These are phyloP conservation scores for Ophion ventricosus DNA, from an alignment of 2,888 invertebrate genomes.

Conservation along the genomic window DNA sequence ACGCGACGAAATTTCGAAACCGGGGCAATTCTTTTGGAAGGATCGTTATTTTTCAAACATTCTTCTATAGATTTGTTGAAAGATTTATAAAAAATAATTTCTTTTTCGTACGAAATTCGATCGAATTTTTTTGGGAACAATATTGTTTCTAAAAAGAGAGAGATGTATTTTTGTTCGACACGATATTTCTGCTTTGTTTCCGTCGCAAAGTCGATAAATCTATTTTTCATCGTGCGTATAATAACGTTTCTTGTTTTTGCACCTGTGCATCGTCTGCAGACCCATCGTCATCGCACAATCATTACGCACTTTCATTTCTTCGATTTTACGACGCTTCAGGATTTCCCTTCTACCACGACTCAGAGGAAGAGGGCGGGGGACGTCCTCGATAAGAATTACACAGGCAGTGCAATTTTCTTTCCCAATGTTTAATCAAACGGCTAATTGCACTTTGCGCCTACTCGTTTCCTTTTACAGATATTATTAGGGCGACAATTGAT, in stretches of 20 bases:
- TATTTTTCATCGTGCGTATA: conserved; percentile 17
- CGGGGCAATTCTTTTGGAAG: neutral
- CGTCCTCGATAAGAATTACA: conserved; percentile 38
- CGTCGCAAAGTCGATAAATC: conserved; percentile 16
- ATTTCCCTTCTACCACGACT: conserved; percentile 29
- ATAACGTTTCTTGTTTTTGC: conserved; percentile 67
- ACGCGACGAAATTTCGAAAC: neutral
- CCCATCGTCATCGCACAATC: conserved; percentile 62
- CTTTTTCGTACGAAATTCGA: too few relatives aligned
- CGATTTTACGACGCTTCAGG: conserved; percentile 9
- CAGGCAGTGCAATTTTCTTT: conserved; percentile 12
- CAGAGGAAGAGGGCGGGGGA: neutral
- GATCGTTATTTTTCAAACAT: neutral
- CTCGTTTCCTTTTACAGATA: neutral
- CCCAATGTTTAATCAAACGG: neutral
- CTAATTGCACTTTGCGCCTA: neutral
- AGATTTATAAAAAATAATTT: too few relatives aligned
- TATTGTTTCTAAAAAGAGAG: too few relatives aligned
- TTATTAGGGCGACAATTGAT: neutral
- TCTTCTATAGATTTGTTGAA: neutral
- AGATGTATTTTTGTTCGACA: neutral
- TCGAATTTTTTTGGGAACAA: too few relatives aligned
- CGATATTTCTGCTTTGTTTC: neutral
- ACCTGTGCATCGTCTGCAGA: conserved; percentile 74
- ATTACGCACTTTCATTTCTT: conserved; percentile 58